phyloP scores from a whole-genome alignment of 2,113 vertebrate genomes.

The human region GRCh38 chr4:186825001-186825500 shows the following conservation, averaged over 20 bases:
- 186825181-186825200: not conserved
- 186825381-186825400: slow-evolving; percentile 2
- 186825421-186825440: not conserved
- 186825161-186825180: not conserved
- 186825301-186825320: not conserved
- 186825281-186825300: not conserved
- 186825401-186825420: not conserved
- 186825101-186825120: not conserved
- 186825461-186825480: slow-evolving; percentile 13
- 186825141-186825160: not conserved
- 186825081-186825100: not conserved
- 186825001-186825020: not conserved
- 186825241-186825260: not conserved
- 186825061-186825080: not conserved
- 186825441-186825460: not conserved
- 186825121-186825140: not conserved
- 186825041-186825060: not conserved
- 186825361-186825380: not conserved
- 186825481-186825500: not conserved
- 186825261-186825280: not conserved
- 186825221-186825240: not conserved
- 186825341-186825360: not conserved
- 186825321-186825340: not conserved
- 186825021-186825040: not conserved
- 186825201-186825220: not conserved